phyloP scores from a whole-genome alignment of 2,113 vertebrate genomes.

The Campylomormyrus tamandua region DNA sequence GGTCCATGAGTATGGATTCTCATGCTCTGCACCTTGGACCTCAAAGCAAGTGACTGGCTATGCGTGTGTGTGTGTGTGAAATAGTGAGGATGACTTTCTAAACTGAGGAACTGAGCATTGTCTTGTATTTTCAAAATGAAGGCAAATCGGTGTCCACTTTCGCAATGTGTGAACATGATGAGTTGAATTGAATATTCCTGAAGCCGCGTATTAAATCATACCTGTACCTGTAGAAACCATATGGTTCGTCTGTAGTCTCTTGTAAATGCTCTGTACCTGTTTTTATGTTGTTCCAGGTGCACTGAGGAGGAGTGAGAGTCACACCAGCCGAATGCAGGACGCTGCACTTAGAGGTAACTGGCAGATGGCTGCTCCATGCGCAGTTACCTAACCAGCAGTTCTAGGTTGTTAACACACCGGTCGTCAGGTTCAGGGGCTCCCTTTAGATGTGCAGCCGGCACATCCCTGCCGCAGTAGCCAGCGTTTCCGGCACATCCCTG shows the following conservation, averaged over 20 bases:
- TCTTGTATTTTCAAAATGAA: not conserved
- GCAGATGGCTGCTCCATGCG: not conserved
- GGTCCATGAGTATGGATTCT: not conserved
- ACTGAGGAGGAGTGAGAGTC: not conserved
- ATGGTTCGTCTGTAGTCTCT: not conserved
- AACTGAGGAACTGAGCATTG: not conserved
- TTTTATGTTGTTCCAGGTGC: not conserved
- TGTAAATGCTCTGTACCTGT: not conserved
- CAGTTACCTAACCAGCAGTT: not conserved
- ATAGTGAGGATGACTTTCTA: not conserved
- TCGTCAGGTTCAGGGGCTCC: not conserved
- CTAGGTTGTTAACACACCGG: not conserved
- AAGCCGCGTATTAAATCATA: not conserved
- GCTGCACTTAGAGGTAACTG: not conserved
- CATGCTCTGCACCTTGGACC: not conserved
- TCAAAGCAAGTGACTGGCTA: not conserved
- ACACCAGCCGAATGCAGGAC: not conserved
- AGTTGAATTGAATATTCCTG: not conserved
- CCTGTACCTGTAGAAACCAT: not conserved
- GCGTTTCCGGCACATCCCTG: not conserved
- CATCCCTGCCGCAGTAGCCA: not conserved
- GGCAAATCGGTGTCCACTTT: not conserved
- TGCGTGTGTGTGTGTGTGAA: not conserved
- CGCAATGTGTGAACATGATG: not conserved
- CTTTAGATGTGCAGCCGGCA: not conserved